Evolutionary conservation across 2,797 vertebrate species (phyloP), one percentile per base, ranked within the genome.

Genomic region (Oreochromis grahami): DNA sequence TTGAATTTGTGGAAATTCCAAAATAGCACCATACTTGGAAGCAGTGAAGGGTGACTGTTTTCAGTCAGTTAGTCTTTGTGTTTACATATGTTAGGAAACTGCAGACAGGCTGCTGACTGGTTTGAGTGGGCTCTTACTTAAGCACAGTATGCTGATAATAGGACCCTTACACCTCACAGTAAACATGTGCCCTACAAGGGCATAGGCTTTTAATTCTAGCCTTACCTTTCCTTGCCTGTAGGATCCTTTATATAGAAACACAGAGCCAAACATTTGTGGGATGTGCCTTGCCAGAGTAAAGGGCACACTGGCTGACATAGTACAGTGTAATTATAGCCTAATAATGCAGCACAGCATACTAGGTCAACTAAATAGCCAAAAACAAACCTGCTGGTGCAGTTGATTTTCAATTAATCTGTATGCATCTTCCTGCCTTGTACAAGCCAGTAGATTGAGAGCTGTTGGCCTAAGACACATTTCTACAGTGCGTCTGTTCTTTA

Each of bases 11-110:
- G 81, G 90, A 84, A 90, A 79, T 85, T 83, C 86, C 84, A 93
- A 83, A 90, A 84, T 48, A 63, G 85, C 76, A 15, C 52, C 68
- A 77, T 86, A 86, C 82, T 83, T 82, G 81, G 74, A 85, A 68
- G 82, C 60, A 87, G 76, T 78, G 85, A 84, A 83, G 41, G 32
- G 48, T 78, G 86, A 77, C 77, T 90, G 85, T 91, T 89, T 76
- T 94, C 88, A 89, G 85, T 92, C 88, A 82, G 82, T 58, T 72
- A 76, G 79, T 63, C 63, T 89, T 51, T 87, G 60, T 92, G 90
- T 92, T 91, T 92, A 82, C 80, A 70, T 86, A 77, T 83, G 87
- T 92, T 93, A 86, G 91, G 76, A 91, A 93, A 90, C 85, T 78
- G 83, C 86, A 89, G 88, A 41, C 68, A 15, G 72, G 55, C 68